Evolutionary conservation across 2,797 vertebrate species (phyloP).

Genomic region (Siniperca obscura): DNA sequence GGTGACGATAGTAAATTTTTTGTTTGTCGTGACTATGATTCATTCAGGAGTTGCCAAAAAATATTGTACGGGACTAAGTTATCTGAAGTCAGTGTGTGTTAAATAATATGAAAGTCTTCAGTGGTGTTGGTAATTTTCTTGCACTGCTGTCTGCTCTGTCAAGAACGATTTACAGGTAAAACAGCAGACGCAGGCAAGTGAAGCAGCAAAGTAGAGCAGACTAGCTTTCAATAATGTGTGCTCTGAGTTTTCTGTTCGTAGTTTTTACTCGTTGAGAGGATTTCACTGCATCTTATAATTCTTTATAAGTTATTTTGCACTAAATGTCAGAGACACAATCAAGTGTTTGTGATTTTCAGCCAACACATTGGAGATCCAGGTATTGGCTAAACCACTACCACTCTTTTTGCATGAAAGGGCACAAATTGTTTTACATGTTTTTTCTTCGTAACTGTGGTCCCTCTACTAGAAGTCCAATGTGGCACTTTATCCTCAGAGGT

Average conservation of each 20-base stretch:
- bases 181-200: constrained; percentile 19
- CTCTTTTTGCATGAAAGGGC: constrained; percentile 77
- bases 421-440: constrained; percentile 62
- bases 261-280: constrained; percentile 61
- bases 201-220: constrained; percentile 35
- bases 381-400: constrained; percentile 71
- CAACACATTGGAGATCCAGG: constrained; percentile 66
- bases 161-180: constrained; percentile 19
- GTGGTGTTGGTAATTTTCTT: constrained; percentile 48
- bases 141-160: constrained; percentile 19
- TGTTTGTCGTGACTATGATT: constrained; percentile 71
- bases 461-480: constrained; percentile 62
- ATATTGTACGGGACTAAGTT: constrained; percentile 62
- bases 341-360: constrained; percentile 76
- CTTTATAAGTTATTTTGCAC: constrained; percentile 81
- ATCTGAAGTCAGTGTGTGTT: constrained; percentile 61
- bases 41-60: constrained; percentile 82
- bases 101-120: constrained; percentile 47
- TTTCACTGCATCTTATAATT: constrained; percentile 63
- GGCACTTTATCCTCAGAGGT: constrained; percentile 79
- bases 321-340: constrained; percentile 84
- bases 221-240: constrained; percentile 28
- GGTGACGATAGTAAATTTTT: constrained; percentile 51
- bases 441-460: constrained; percentile 53
- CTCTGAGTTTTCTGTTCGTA: constrained; percentile 59